phyloP scores from a whole-genome alignment of 35 echinoderm and acorn worm genomes.

The Antedon bifida region DNA sequence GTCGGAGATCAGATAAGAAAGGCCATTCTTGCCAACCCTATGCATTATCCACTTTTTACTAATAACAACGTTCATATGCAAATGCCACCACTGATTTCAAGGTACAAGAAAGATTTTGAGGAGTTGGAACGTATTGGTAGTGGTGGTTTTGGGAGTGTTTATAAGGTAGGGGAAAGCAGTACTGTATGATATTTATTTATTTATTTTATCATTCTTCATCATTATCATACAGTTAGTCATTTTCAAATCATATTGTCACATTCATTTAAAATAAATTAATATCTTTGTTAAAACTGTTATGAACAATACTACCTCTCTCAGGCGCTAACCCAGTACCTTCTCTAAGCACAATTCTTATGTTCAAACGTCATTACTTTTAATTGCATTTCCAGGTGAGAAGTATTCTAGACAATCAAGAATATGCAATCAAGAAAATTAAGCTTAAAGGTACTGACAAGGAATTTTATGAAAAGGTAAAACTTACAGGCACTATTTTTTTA shows the following conservation, averaged over 20 bases:
- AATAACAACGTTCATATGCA: background rate
- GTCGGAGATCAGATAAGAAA: background rate
- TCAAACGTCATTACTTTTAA: no score
- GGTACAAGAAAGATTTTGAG: background rate
- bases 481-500: no score
- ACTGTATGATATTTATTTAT: background rate
- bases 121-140: constrained; percentile 1
- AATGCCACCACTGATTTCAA: background rate
- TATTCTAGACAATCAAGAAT: constrained; percentile 6
- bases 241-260: no score
- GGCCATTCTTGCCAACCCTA: background rate
- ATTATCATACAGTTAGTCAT: no score
- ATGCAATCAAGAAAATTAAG: constrained; percentile 7
- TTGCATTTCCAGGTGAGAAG: background rate
- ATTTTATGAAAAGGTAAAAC: background rate
- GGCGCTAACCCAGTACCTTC: no score
- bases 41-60: background rate
- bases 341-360: no score
- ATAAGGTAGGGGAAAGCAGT: background rate
- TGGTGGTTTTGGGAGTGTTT: constrained; percentile 13
- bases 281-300: no score
- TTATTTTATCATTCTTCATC: background rate
- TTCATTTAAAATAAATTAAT: no score
- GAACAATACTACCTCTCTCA: no score
- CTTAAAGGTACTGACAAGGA: background rate